phyloP scores from a whole-genome alignment of 1,140 invertebrate genomes.

The Dryas iulia region DNA sequence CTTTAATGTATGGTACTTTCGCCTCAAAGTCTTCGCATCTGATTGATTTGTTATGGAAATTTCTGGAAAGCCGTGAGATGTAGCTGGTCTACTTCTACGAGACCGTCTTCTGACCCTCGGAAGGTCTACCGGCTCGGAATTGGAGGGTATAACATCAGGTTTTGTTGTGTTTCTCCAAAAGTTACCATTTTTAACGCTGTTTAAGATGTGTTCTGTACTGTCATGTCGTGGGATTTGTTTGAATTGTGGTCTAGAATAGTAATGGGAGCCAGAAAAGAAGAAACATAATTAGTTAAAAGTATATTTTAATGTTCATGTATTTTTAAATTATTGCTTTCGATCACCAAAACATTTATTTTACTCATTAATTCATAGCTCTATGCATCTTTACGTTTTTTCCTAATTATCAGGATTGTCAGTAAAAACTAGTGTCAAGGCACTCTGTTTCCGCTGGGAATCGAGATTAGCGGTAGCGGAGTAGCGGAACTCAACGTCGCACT shows the following conservation, averaged over 20 bases:
- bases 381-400: no score
- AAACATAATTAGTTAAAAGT: no score
- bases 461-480: no score
- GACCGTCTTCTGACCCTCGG: slow-evolving; percentile 47
- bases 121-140: slow-evolving; percentile 32
- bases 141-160: slow-evolving; percentile 65
- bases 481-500: no score
- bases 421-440: no score
- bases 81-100: slow-evolving; percentile 44
- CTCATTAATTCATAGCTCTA: no score
- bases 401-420: no score
- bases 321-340: no score
- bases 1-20: slow-evolving; percentile 69
- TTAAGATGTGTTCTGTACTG: slow-evolving; percentile 63
- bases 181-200: slow-evolving; percentile 58
- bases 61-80: slow-evolving; percentile 65
- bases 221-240: slow-evolving; percentile 40
- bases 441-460: no score
- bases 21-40: slow-evolving; percentile 60
- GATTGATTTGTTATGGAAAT: slow-evolving; percentile 65
- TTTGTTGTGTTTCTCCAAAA: slow-evolving; percentile 67
- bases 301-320: no score
- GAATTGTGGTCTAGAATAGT: slow-evolving; percentile 8
- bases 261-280: no score
- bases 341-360: no score